phyloP scores from a whole-genome alignment of 2,113 vertebrate species.

The Perognathus longimembris region DNA sequence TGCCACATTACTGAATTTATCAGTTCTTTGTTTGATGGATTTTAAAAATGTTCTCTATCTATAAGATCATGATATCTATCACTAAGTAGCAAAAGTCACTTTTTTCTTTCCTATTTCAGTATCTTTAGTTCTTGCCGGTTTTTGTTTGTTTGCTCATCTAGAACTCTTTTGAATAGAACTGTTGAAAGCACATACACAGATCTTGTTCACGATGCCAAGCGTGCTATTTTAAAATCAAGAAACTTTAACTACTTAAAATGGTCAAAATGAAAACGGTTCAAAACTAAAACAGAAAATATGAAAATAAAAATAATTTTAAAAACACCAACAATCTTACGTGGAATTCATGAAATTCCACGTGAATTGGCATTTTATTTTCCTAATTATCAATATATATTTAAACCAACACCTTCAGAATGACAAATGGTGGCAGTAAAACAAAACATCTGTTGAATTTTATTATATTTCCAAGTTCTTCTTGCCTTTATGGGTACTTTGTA shows the following conservation, averaged over 20 bases:
- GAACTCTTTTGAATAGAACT: too few relatives aligned
- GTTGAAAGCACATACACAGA: not conserved
- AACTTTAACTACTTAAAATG: not conserved
- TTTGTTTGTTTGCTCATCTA: not conserved
- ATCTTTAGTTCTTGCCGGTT: not conserved
- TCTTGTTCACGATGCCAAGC: not conserved
- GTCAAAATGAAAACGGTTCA: not conserved
- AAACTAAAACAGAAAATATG: not conserved
- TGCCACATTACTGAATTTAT: not conserved
- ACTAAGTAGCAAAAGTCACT: not conserved
- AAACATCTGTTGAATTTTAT: conserved; percentile 2
- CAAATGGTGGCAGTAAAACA: not conserved
- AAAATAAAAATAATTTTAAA: not conserved
- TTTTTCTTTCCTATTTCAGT: not conserved
- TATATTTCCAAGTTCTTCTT: not conserved
- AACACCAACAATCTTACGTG: not conserved
- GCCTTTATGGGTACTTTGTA: not conserved
- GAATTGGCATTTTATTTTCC: not conserved
- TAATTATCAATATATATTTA: not conserved
- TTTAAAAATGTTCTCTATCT: not conserved
- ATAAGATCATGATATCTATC: not conserved
- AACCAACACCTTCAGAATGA: not conserved
- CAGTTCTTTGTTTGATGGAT: not conserved
- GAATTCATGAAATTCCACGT: not conserved
- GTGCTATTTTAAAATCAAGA: not conserved